phyloP scores from a whole-genome alignment of 2,797 vertebrate genomes.

The Scomberomorus guttatus region DNA sequence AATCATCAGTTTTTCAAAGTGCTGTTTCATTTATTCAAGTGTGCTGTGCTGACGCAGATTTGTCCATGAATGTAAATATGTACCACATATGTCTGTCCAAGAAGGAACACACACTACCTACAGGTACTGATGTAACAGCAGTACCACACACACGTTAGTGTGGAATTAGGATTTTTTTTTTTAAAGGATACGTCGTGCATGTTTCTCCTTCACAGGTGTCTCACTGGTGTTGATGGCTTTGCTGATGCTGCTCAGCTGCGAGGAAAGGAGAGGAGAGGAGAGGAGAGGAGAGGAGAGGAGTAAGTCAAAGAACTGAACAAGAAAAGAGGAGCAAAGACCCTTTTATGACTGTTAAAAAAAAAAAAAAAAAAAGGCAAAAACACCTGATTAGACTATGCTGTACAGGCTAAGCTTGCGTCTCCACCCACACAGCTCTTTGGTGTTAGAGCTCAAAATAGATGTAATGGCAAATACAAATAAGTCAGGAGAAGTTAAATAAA shows the following conservation, averaged over 20 bases:
- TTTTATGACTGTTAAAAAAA: background rate
- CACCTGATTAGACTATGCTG: too few species aligned
- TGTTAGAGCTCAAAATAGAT: conserved; percentile 15
- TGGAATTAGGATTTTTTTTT: background rate
- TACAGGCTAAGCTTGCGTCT: conserved; percentile 4
- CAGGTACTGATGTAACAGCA: background rate
- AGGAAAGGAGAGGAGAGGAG: conserved; percentile 11
- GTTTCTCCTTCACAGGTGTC: conserved; percentile 97
- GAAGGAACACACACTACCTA: background rate
- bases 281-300: background rate
- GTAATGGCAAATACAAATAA: background rate
- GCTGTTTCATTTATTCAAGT: background rate
- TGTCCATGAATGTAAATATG: background rate
- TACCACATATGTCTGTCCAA: background rate
- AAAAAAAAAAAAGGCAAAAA: background rate
- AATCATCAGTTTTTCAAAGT: background rate
- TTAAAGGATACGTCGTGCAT: conserved; percentile 96
- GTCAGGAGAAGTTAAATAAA: conserved; percentile 27
- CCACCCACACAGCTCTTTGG: conserved; percentile 9
- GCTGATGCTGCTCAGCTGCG: conserved; percentile 96
- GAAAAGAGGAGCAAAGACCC: too few species aligned
- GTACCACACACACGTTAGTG: background rate
- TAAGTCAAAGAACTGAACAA: background rate
- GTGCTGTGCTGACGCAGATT: background rate
- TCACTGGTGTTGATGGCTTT: conserved; percentile 96